phyloP scores from a whole-genome alignment of 1,140 invertebrate genomes.

The Drosophila virilis region DNA sequence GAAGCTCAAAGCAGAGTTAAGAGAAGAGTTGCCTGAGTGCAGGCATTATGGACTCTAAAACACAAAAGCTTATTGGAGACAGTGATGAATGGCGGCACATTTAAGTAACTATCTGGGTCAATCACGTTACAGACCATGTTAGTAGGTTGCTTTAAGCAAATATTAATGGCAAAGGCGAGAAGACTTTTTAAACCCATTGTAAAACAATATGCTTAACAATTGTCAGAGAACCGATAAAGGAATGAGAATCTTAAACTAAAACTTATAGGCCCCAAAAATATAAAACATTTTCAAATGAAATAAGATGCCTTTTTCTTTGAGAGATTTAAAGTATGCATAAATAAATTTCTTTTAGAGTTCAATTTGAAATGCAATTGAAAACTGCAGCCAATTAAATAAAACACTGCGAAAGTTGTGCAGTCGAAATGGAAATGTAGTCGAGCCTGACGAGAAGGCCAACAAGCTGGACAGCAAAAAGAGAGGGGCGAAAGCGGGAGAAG shows the following conservation, averaged over 20 bases:
- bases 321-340: neutral
- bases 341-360: conserved; percentile 20
- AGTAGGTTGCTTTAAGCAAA: too few species aligned
- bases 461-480: conserved; percentile 12
- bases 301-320: neutral
- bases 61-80: conserved; percentile 24
- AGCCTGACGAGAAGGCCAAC: conserved; percentile 13
- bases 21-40: neutral
- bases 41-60: neutral
- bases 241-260: neutral
- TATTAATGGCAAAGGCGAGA: too few species aligned
- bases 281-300: neutral
- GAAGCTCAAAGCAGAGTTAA: neutral
- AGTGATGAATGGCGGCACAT: too few species aligned
- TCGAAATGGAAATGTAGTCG: conserved; percentile 57
- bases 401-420: conserved; percentile 50
- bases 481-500: neutral
- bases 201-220: too few species aligned
- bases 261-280: neutral
- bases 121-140: too few species aligned
- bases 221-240: too few species aligned
- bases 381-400: conserved; percentile 68
- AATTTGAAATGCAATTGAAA: conserved; percentile 68
- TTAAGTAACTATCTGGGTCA: too few species aligned
- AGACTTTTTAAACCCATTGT: too few species aligned